Evolutionary conservation across 1,140 invertebrate genomes (phyloP).

Genomic region (Apocrypta bakeri): DNA sequence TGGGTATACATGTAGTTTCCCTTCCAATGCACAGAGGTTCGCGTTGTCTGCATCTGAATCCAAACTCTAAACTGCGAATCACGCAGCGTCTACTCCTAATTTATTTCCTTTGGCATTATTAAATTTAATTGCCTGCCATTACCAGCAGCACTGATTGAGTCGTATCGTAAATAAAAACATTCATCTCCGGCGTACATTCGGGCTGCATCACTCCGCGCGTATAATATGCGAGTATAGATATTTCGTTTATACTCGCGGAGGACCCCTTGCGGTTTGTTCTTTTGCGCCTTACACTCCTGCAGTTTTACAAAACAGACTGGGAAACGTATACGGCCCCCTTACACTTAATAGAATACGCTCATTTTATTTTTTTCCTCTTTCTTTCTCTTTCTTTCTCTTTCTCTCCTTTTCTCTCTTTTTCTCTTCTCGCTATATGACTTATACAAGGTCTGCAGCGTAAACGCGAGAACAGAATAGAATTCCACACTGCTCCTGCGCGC

Average conservation of each 20-base stretch:
- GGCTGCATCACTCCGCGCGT: not conserved
- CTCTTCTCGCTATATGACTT: not conserved
- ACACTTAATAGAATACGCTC: slow-evolving; percentile 72
- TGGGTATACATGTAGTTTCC: too few species aligned
- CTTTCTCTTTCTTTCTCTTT: not conserved
- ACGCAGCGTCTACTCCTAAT: not conserved
- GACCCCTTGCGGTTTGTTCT: slow-evolving; percentile 2
- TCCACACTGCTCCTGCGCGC: not conserved
- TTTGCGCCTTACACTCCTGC: not conserved
- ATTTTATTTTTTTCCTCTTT: slow-evolving; percentile 69
- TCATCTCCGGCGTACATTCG: not conserved
- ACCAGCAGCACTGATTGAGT: slow-evolving; percentile 7
- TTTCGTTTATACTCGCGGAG: too few species aligned
- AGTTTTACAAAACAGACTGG: not conserved
- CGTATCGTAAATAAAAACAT: slow-evolving; percentile 27
- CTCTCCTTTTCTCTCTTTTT: slow-evolving; percentile 40
- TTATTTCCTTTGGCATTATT: slow-evolving; percentile 2
- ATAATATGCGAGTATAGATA: not conserved
- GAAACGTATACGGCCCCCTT: slow-evolving; percentile 46
- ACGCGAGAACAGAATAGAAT: slow-evolving; percentile 37
- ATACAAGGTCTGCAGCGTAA: not conserved
- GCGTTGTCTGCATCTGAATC: not conserved
- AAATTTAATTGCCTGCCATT: slow-evolving; percentile 24
- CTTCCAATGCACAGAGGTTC: too few species aligned
- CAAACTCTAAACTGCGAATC: not conserved